Evolutionary conservation across 2,113 vertebrate species (phyloP).

Genomic region (Ammodytes dubius): DNA sequence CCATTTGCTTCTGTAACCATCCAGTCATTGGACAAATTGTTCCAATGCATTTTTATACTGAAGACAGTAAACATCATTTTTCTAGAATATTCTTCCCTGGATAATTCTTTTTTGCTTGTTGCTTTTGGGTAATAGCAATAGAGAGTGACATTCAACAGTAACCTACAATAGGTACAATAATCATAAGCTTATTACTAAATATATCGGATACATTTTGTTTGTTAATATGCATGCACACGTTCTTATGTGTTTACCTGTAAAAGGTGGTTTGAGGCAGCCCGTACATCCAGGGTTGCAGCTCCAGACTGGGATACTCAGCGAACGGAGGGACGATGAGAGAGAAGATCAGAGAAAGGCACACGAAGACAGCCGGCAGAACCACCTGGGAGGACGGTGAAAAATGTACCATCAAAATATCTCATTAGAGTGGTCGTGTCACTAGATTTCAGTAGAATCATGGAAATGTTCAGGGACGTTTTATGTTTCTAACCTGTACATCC

Average conservation of each 20-base stretch:
- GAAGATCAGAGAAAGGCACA: constrained; percentile 96
- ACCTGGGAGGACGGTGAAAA: constrained; percentile 82
- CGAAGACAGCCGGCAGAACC: constrained; percentile 93
- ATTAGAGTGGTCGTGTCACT: neutral
- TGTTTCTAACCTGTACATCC: neutral
- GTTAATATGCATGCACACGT: neutral
- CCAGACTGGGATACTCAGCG: constrained; percentile 92
- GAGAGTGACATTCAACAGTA: neutral
- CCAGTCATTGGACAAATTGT: constrained; percentile 8
- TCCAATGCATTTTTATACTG: neutral
- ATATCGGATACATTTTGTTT: too few species aligned
- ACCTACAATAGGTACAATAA: neutral
- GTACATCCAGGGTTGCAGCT: constrained; percentile 98
- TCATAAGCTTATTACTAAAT: too few species aligned
- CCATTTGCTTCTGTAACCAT: neutral
- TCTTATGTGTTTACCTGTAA: constrained; percentile 86
- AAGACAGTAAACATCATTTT: constrained; percentile 10
- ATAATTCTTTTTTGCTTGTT: neutral
- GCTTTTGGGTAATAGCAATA: neutral
- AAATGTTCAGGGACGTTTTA: neutral
- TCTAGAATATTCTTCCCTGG: neutral
- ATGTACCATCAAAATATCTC: constrained; percentile 3
- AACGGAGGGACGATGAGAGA: constrained; percentile 96
- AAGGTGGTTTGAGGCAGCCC: constrained; percentile 92
- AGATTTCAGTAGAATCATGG: neutral